Conservation (phyloP, 2,888 invertebrate genomes). For the Oxyteleia sp. region DNA sequence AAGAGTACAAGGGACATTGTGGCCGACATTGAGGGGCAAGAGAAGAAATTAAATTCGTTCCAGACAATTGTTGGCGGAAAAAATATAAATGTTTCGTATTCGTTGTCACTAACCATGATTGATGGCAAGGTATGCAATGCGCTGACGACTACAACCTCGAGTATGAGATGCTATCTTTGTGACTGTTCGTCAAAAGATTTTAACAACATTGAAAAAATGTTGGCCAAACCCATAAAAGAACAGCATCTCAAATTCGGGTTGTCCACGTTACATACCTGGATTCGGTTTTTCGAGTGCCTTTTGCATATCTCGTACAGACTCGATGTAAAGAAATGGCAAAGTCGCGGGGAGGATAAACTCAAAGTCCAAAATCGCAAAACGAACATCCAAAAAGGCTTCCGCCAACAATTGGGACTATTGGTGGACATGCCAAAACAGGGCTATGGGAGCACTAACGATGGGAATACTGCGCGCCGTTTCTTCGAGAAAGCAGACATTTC, state of each 20-base stretch:
- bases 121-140: conserved; percentile 74
- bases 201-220: conserved; percentile 60
- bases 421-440: conserved; percentile 62
- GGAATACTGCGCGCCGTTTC: conserved; percentile 63
- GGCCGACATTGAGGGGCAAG: conserved; percentile 46
- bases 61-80: conserved; percentile 54
- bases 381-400: conserved; percentile 70
- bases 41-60: conserved; percentile 38
- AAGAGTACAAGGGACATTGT: conserved; percentile 47
- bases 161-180: conserved; percentile 71
- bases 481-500: conserved; percentile 49
- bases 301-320: conserved; percentile 77
- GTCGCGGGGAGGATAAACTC: conserved; percentile 68
- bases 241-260: conserved; percentile 74
- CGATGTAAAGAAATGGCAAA: conserved; percentile 80
- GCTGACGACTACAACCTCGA: conserved; percentile 67
- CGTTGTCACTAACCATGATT: conserved; percentile 67
- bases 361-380: conserved; percentile 64
- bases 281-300: conserved; percentile 61
- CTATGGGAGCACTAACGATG: conserved; percentile 55
- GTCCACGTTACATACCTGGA: conserved; percentile 80
- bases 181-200: conserved; percentile 69
- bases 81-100: conserved; percentile 53
- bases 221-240: conserved; percentile 52
- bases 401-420: conserved; percentile 53